These are phyloP conservation scores for Apis mellifera DNA, from an alignment of 1,140 invertebrate species.

Conservation along the genomic window DNA sequence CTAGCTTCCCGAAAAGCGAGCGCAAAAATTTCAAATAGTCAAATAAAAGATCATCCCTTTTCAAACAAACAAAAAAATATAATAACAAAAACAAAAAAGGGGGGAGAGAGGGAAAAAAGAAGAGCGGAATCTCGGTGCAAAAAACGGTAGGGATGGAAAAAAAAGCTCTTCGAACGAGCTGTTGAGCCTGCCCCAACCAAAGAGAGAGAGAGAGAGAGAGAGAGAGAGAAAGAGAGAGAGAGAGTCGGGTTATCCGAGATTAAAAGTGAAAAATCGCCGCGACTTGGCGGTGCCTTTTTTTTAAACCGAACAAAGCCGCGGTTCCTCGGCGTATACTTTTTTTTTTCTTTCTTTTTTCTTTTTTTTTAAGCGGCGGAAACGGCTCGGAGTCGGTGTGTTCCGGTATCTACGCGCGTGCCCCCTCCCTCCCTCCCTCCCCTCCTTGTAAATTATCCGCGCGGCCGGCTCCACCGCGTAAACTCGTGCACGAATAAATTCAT, in stretches of 20 bases:
- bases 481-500: conserved; percentile 66
- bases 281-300: conserved; percentile 37
- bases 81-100: too few relatives aligned
- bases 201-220: background rate
- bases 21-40: background rate
- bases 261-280: conserved; percentile 50
- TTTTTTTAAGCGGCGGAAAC: conserved; percentile 41
- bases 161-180: conserved; percentile 11
- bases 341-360: too few relatives aligned
- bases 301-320: conserved; percentile 40
- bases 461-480: conserved; percentile 55
- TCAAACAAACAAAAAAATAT: background rate
- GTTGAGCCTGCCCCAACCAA: background rate
- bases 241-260: conserved; percentile 21
- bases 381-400: conserved; percentile 54
- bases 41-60: conserved; percentile 6
- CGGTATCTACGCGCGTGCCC: conserved; percentile 50
- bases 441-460: conserved; percentile 64
- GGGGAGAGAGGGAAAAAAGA: too few relatives aligned
- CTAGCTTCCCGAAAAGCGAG: background rate
- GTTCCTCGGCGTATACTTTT: background rate
- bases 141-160: too few relatives aligned
- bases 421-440: background rate
- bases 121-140: background rate
- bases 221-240: background rate